These are phyloP conservation scores for Acromyrmex echinatior DNA, from an alignment of 1,140 invertebrate species.

Conservation along the genomic window DNA sequence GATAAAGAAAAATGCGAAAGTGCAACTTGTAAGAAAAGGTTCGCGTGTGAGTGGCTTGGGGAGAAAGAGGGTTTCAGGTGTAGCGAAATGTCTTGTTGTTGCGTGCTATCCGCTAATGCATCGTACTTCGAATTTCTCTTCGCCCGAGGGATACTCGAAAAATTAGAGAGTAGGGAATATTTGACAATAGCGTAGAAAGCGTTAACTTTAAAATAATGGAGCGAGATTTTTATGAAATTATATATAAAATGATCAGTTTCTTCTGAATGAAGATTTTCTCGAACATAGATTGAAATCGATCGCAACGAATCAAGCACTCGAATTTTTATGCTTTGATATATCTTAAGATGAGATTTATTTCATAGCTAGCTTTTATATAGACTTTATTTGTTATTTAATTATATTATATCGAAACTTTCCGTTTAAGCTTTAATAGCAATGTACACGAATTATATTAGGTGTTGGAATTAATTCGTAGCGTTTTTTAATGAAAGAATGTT, in stretches of 20 bases:
- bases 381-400: background rate
- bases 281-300: background rate
- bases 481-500: no score
- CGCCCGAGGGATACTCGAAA: background rate
- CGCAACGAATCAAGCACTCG: background rate
- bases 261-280: background rate
- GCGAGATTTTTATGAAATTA: constrained; percentile 3
- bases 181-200: background rate
- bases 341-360: background rate
- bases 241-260: background rate
- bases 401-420: background rate
- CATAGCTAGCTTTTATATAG: constrained; percentile 5
- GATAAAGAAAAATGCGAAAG: constrained; percentile 37
- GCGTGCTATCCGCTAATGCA: background rate
- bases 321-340: background rate
- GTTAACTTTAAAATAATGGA: background rate
- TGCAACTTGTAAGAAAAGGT: constrained; percentile 6
- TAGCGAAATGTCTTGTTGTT: background rate
- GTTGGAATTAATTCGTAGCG: no score
- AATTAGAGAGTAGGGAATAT: constrained; percentile 6
- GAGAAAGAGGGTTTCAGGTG: background rate
- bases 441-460: background rate
- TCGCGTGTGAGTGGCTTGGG: background rate
- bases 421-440: background rate
- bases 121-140: background rate